phyloP scores from a whole-genome alignment of 2,888 invertebrate species.

The Ceraclea dissimilis region DNA sequence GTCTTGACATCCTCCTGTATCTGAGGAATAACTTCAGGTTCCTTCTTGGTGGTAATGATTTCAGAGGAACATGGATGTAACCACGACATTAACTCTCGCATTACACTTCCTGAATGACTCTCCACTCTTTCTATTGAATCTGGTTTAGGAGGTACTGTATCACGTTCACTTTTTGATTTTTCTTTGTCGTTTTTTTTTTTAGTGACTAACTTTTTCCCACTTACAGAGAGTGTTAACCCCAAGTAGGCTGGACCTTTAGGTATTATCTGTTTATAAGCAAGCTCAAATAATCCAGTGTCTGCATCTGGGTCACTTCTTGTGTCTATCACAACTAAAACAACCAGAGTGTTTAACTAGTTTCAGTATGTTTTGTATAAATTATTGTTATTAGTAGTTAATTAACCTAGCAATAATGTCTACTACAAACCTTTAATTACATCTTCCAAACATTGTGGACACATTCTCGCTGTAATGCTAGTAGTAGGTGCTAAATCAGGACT shows the following conservation, averaged over 20 bases:
- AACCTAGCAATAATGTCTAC: neutral
- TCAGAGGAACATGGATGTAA: constrained; percentile 44
- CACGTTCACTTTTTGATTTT: constrained; percentile 38
- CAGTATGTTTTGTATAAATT: neutral
- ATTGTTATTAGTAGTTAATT: neutral
- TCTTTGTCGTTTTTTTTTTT: constrained; percentile 37
- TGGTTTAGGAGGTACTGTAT: constrained; percentile 31
- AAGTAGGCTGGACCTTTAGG: constrained; percentile 76
- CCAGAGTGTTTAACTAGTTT: neutral
- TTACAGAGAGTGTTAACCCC: constrained; percentile 61
- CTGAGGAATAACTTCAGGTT: constrained; percentile 6
- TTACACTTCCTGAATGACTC: constrained; percentile 47
- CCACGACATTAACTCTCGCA: constrained; percentile 61
- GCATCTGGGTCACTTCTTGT: constrained; percentile 62
- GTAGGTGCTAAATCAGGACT: constrained; percentile 89
- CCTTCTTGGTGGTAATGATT: constrained; percentile 30
- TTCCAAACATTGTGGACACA: constrained; percentile 82
- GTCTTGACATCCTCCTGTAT: constrained; percentile 30
- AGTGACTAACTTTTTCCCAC: constrained; percentile 55
- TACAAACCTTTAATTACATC: constrained; percentile 80
- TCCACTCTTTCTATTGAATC: constrained; percentile 35
- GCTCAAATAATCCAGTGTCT: constrained; percentile 73
- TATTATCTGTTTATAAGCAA: constrained; percentile 68
- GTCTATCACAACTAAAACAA: constrained; percentile 67
- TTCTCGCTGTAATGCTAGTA: constrained; percentile 77